A percentile compares a stretch with the other conserved stretches of the same genome.
These are phyloP conservation scores for Pollenia griseotomentosa DNA, from an alignment of 2,888 invertebrate genomes.

Conservation along the genomic window DNA sequence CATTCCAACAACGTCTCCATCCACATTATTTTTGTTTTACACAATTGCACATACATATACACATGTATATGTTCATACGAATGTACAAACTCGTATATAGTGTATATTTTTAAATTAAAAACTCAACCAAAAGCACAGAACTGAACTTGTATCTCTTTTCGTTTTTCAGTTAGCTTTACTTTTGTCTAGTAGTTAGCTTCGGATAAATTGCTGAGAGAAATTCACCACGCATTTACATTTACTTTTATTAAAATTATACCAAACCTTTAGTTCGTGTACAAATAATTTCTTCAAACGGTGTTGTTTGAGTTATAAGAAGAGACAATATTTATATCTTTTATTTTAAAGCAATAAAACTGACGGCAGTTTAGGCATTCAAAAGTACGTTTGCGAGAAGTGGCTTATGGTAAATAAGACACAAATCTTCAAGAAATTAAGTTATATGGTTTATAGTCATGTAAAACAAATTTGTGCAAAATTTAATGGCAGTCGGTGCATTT, in stretches of 20 bases:
- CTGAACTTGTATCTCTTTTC: conserved; percentile 47
- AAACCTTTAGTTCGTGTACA: not conserved
- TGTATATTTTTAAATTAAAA: conserved; percentile 31
- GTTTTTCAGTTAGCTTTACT: conserved; percentile 54
- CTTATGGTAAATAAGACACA: too few species aligned
- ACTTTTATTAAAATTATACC: conserved; percentile 11
- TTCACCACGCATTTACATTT: conserved; percentile 57
- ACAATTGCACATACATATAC: not conserved
- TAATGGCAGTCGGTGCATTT: too few species aligned
- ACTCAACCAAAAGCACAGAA: conserved; percentile 21
- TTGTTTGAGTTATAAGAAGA: not conserved
- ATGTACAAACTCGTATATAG: not conserved
- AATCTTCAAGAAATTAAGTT: too few species aligned
- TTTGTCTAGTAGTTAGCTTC: conserved; percentile 42
- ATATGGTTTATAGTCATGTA: too few species aligned
- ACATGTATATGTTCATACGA: not conserved
- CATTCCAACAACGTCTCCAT: conserved; percentile 66
- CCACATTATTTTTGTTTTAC: conserved; percentile 51
- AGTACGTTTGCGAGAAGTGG: too few species aligned
- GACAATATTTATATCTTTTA: conserved; percentile 5
- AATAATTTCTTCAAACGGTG: not conserved
- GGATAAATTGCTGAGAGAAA: conserved; percentile 47
- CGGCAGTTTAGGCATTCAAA: too few species aligned
- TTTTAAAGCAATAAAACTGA: not conserved
- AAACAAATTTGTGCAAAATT: too few species aligned